Evolutionary conservation across 2,888 invertebrate species (phyloP).

Genomic region (Drosophila fulvimacula): DNA sequence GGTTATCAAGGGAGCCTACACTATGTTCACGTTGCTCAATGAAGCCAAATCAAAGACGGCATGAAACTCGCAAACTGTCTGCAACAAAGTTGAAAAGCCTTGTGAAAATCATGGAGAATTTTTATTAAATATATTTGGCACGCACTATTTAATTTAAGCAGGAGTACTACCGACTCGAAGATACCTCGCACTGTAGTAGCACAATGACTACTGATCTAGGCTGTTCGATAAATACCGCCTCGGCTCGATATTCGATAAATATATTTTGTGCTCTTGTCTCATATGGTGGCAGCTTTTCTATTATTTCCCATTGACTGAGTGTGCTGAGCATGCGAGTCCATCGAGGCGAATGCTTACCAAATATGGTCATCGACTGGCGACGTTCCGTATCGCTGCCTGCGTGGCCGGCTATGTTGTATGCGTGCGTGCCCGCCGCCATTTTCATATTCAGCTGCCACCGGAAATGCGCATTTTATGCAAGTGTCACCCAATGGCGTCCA

Average conservation of each 20-base stretch:
- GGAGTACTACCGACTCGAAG: neutral
- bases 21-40: constrained; percentile 73
- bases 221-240: neutral
- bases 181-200: neutral
- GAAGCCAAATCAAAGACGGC: constrained; percentile 26
- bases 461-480: constrained; percentile 65
- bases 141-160: constrained; percentile 21
- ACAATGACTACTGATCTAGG: neutral
- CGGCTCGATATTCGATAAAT: neutral
- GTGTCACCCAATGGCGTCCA: constrained; percentile 53
- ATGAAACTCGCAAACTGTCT: constrained; percentile 1
- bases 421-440: constrained; percentile 46
- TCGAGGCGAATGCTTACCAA: constrained; percentile 29
- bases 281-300: neutral
- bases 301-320: neutral
- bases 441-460: constrained; percentile 48
- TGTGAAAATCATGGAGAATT: neutral
- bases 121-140: too few species aligned
- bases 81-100: constrained; percentile 8
- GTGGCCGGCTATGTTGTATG: neutral
- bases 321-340: constrained; percentile 4
- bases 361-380: constrained; percentile 40
- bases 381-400: constrained; percentile 18
- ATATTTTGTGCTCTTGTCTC: neutral
- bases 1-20: constrained; percentile 78